phyloP scores from a whole-genome alignment of 2,797 vertebrate species.

The Micrastur ruficollis region DNA sequence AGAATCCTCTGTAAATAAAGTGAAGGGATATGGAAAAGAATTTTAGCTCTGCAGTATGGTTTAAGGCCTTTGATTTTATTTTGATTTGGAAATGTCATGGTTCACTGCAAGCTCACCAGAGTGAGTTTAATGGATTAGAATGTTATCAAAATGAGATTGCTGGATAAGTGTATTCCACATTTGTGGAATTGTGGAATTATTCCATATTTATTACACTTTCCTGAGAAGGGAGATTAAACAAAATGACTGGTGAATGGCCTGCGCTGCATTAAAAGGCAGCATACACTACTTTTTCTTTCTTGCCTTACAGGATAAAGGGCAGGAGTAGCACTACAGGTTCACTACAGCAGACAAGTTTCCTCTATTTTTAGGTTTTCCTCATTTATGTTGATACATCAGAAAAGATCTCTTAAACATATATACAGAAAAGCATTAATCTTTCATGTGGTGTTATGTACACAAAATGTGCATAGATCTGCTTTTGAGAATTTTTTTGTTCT shows the following conservation, averaged over 20 bases:
- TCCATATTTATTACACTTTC: no score
- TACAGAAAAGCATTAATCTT: background rate
- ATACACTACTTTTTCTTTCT: background rate
- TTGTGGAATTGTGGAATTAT: background rate
- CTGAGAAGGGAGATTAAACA: slow-evolving; percentile 19
- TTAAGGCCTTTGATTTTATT: slow-evolving; percentile 24
- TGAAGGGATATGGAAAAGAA: background rate
- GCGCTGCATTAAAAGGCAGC: background rate
- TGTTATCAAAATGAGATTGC: slow-evolving; percentile 40
- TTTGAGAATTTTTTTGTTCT: background rate
- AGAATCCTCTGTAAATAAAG: slow-evolving; percentile 17
- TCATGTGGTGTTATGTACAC: background rate
- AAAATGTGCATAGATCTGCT: background rate
- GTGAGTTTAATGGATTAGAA: slow-evolving; percentile 50
- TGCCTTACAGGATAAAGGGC: background rate
- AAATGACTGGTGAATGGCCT: background rate
- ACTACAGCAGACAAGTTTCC: background rate
- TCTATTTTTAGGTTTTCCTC: background rate
- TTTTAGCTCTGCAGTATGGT: slow-evolving; percentile 1
- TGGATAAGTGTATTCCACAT: background rate
- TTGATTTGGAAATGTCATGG: slow-evolving; percentile 40
- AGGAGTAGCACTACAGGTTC: background rate
- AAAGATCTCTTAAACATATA: background rate
- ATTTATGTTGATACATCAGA: background rate
- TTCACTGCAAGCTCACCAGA: slow-evolving; percentile 11